Evolutionary conservation across 2,888 invertebrate species (phyloP), one percentile per base, ranked within the genome.

Genomic region (Biston stratarius): DNA sequence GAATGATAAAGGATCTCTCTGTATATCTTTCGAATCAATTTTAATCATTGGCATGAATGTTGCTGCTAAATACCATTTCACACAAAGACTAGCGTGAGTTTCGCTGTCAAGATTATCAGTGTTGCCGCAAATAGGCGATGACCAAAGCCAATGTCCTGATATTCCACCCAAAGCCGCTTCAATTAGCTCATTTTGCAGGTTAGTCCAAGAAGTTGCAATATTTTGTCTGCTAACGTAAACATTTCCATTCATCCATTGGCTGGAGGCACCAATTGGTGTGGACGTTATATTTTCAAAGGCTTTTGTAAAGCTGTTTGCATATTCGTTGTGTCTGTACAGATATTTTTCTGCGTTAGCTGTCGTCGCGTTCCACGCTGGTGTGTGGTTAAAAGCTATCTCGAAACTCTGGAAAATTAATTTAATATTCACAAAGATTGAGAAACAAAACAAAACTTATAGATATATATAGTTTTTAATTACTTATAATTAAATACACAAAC

Each of bases 51-150:
- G 96, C 78, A 96, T 90, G 58, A 95, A 95, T 0, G 95, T 94
- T 0, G 95, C 95, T 7, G 96, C 93, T 83, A 96, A 94, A 71
- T 96, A 96, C 97, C 97, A 97, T 72, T 96, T 93, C 0, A 96
- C 83, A 72, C 97, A 97, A 6, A 96, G 81, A 12, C 84, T 84
- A 12, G 90, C 87, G 58, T 94, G 94, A 3, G 79, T 77, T 1
- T 77, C 76, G 0, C 70, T 74, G 52, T 94, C 78, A 63, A 87
- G 96, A 56, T 82, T 71, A 36, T 85, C 82, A 0, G 91, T 94
- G 63, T 95, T 95, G 0, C 95, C 95, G 73, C 96, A 96, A 42
- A 95, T 85, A 0, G 95, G 95, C 0, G 94, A 83, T 7, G 94
- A 92, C 83, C 95, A 91, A 6, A 94, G 78, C 84, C 91, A 88